phyloP scores from a whole-genome alignment of 2,797 vertebrate genomes.

The Diceros bicornis region DNA sequence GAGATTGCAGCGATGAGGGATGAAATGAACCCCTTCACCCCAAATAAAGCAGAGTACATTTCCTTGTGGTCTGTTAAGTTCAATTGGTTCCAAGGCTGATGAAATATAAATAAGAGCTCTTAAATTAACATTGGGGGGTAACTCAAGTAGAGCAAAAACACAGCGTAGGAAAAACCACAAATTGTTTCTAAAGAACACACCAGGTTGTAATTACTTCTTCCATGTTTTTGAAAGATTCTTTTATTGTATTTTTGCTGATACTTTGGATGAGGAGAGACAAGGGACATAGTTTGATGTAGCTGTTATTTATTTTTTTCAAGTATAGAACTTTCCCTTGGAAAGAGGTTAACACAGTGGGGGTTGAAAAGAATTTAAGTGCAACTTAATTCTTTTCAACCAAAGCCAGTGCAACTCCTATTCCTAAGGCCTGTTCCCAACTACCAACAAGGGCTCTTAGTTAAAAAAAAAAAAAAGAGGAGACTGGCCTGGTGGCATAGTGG shows the following conservation, averaged over 20 bases:
- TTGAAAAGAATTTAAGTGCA: conserved; percentile 46
- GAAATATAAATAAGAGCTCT: conserved; percentile 15
- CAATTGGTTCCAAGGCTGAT: neutral
- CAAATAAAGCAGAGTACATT: neutral
- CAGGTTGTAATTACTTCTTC: conserved; percentile 67
- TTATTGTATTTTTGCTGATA: conserved; percentile 42
- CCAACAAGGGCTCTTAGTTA: neutral
- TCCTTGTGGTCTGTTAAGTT: neutral
- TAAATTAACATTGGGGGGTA: neutral
- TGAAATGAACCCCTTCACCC: neutral
- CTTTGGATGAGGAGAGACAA: neutral
- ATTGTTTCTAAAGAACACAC: conserved; percentile 70
- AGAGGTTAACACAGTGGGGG: neutral
- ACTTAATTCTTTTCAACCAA: too few relatives aligned
- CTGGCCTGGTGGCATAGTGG: too few relatives aligned
- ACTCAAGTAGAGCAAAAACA: conserved; percentile 1
- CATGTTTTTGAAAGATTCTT: conserved; percentile 76
- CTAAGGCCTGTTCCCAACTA: neutral
- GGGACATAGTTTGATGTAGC: neutral
- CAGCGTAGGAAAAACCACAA: conserved; percentile 56
- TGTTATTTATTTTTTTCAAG: conserved; percentile 67
- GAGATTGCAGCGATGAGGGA: neutral
- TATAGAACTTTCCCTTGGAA: neutral
- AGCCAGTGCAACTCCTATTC: neutral
- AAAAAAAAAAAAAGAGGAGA: too few relatives aligned